Evolutionary conservation across 1,140 invertebrate genomes (phyloP), one percentile per base, ranked within the genome.

Genomic region (Heliothis virescens): DNA sequence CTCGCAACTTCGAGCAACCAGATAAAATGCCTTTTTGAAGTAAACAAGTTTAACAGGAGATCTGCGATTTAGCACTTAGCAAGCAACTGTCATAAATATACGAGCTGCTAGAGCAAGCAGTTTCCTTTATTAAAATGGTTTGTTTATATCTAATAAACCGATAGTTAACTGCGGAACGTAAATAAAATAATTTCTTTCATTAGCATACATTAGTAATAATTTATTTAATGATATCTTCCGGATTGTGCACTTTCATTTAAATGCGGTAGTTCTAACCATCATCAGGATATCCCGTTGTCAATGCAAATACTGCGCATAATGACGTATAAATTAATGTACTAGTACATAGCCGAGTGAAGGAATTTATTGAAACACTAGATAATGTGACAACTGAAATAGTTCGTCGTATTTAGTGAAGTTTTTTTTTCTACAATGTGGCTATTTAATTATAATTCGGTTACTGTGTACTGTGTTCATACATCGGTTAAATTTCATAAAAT

Each of bases 241-340:
- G 34, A 48, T 12, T 21, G 34, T 18, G 7, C 41, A 18, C 34
- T 65, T 48, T 65, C 41, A 48, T 48, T 48, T 65, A 16, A 3
- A 65, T 21, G 62, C 41, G 41, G 62, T 65, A 65, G 62, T 65
- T 65, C 47, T n/a, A 7, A 11, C 29, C 34, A 47, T 41, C 60
- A 63, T 41, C 10, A 65, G 62, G 62, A 65, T 48, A 65, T 65
- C 62, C 62, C 41, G 62, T 47, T 65, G 41, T 9, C 15, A 65
- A 65, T 65, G 62, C 62, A 65, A 65, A 47, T 65, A 65, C 11
- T 16, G 10, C n/a, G 2, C 9, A 12, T 65, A 65, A 65, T 65
- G 16, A 48, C 41, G 11, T 26, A 65, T 12, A 65, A 65, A 48
- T 65, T 65, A 65, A 48, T 48, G 18, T 67, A 67, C n/a, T 41